These are phyloP conservation scores for Ondatra zibethicus DNA, from an alignment of 2,113 vertebrate genomes.

Conservation along the genomic window DNA sequence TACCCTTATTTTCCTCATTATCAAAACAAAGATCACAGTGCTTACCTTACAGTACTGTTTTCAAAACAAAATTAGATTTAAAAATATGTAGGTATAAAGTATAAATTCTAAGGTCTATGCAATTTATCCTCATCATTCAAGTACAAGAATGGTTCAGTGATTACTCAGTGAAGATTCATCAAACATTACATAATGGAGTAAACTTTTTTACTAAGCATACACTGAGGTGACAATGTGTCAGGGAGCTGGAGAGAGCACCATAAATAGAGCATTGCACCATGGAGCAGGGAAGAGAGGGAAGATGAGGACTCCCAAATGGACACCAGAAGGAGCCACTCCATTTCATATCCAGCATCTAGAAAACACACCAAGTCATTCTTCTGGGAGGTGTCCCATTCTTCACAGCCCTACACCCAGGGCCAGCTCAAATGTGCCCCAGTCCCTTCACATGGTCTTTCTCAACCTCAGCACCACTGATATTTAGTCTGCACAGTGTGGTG, in stretches of 20 bases:
- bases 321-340: background rate
- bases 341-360: background rate
- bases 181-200: background rate
- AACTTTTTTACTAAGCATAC: too few species aligned
- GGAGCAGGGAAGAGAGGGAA: background rate
- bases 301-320: too few species aligned
- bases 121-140: background rate
- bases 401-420: background rate
- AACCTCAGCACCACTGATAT: background rate
- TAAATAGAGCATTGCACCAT: background rate
- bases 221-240: background rate
- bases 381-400: background rate
- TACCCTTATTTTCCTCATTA: background rate
- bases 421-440: background rate
- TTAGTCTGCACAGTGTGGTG: background rate
- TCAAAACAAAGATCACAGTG: background rate
- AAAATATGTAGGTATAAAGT: background rate
- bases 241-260: background rate
- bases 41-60: background rate
- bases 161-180: background rate
- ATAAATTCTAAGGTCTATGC: background rate
- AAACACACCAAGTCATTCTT: background rate
- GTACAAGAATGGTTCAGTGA: background rate
- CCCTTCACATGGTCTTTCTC: background rate
- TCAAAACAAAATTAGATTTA: background rate